Evolutionary conservation across 2,113 vertebrate species (phyloP).

Genomic region (Vidua macroura): DNA sequence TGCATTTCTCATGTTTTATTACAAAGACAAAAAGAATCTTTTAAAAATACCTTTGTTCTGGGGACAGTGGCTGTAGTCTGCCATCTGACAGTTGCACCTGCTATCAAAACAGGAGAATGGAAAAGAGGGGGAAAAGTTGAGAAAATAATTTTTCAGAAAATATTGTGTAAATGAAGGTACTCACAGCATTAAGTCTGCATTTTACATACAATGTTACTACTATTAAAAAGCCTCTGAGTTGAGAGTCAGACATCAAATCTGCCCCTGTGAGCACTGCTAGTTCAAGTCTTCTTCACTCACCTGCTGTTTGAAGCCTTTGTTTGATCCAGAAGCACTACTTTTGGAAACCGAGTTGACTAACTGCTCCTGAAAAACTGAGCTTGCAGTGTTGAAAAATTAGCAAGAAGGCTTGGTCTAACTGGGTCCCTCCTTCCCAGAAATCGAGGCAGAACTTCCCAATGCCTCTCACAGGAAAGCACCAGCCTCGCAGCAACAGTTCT

Average conservation of each 20-base stretch:
- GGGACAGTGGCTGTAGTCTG: constrained; percentile 70
- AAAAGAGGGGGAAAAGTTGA: neutral
- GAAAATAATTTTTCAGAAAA: neutral
- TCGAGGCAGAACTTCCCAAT: neutral
- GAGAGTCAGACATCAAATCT: neutral
- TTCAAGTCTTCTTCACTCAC: neutral
- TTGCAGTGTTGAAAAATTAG: neutral
- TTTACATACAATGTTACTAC: neutral
- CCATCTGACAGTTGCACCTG: constrained; percentile 74
- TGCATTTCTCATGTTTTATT: neutral
- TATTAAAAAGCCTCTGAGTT: neutral
- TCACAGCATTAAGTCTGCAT: neutral
- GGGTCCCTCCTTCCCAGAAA: neutral
- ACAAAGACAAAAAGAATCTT: neutral
- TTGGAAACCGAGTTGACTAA: neutral
- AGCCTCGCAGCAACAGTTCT: neutral
- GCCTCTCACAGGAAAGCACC: neutral
- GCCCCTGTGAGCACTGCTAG: neutral
- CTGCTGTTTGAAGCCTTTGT: neutral
- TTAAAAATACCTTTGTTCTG: constrained; percentile 76
- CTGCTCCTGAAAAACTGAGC: neutral
- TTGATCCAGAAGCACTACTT: neutral
- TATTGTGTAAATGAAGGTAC: neutral
- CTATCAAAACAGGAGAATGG: neutral
- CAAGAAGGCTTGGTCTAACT: neutral